phyloP scores from a whole-genome alignment of 2,888 invertebrate species.

The Hirtodrosophila alboralis region DNA sequence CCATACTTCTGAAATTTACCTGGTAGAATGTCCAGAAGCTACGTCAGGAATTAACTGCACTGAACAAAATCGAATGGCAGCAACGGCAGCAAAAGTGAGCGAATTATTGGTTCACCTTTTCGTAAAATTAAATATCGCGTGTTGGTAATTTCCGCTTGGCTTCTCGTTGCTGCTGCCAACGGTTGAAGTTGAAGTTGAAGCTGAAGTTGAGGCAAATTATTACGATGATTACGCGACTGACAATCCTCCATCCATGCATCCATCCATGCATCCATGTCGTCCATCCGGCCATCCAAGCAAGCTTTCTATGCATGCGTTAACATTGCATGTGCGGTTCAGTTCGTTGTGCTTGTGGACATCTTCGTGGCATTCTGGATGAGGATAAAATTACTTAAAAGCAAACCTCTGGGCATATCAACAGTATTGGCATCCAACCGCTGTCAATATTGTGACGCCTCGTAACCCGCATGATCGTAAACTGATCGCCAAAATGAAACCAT shows the following conservation, averaged over 20 bases:
- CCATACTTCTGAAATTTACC: conserved; percentile 4
- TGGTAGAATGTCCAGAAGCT: conserved; percentile 34
- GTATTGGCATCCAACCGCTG: conserved; percentile 71
- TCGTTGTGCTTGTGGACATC: conserved; percentile 64
- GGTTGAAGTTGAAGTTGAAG: conserved; percentile 69
- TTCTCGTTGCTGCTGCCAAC: conserved; percentile 74
- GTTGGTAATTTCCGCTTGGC: conserved; percentile 82
- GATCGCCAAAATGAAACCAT: conserved; percentile 43
- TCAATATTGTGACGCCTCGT: conserved; percentile 76
- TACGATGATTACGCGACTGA: conserved; percentile 79
- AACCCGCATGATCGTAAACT: conserved; percentile 60
- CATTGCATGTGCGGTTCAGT: conserved; percentile 61
- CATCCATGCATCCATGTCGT: conserved; percentile 16
- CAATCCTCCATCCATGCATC: conserved; percentile 75
- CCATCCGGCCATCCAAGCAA: conserved; percentile 40
- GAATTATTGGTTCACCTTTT: conserved; percentile 77
- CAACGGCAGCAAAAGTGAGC: conserved; percentile 37
- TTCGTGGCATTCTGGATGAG: conserved; percentile 78
- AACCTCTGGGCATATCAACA: conserved; percentile 72
- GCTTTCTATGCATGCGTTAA: conserved; percentile 49
- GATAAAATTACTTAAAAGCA: conserved; percentile 73
- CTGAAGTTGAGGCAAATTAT: conserved; percentile 73
- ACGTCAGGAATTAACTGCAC: conserved; percentile 19
- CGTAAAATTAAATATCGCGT: conserved; percentile 82
- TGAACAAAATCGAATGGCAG: conserved; percentile 18